phyloP scores from a whole-genome alignment of 2,113 vertebrate genomes.

The Cnemophilus loriae region DNA sequence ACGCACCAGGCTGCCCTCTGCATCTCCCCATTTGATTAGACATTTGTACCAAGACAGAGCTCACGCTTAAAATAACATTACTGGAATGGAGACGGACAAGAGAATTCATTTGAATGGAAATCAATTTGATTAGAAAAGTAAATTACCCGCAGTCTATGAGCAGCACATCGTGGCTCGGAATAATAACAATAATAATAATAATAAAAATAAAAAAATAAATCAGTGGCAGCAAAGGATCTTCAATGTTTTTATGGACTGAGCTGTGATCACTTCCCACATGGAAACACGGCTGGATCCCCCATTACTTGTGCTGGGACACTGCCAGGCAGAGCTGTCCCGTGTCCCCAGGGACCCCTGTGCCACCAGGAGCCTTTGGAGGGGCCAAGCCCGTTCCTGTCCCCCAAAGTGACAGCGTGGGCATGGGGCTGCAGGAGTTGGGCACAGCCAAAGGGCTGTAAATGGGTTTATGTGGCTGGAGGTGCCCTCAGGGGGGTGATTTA shows the following conservation, averaged over 20 bases:
- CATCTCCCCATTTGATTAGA: constrained; percentile 39
- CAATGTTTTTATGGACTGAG: background rate
- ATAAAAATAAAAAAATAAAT: background rate
- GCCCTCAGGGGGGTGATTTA: background rate
- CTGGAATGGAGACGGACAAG: constrained; percentile 58
- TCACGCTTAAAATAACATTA: constrained; percentile 56
- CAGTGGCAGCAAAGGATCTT: background rate
- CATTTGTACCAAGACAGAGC: constrained; percentile 16
- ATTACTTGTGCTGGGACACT: background rate
- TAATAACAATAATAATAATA: background rate
- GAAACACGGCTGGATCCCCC: background rate
- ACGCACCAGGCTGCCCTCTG: constrained; percentile 20
- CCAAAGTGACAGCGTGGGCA: background rate
- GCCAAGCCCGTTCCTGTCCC: accelerated
- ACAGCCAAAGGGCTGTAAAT: accelerated
- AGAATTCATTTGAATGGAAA: constrained; percentile 58
- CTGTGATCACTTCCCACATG: background rate
- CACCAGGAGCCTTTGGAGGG: background rate
- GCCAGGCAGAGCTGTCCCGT: background rate
- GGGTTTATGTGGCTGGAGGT: background rate
- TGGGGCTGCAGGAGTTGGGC: background rate
- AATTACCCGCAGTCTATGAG: constrained; percentile 8
- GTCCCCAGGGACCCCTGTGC: background rate
- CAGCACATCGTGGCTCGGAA: background rate
- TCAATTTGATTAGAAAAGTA: constrained; percentile 67